A percentile compares a stretch with the other conserved stretches of the same genome.
Evolutionary conservation across 2,113 vertebrate species (phyloP).

Genomic region (Vicugna pacos): DNA sequence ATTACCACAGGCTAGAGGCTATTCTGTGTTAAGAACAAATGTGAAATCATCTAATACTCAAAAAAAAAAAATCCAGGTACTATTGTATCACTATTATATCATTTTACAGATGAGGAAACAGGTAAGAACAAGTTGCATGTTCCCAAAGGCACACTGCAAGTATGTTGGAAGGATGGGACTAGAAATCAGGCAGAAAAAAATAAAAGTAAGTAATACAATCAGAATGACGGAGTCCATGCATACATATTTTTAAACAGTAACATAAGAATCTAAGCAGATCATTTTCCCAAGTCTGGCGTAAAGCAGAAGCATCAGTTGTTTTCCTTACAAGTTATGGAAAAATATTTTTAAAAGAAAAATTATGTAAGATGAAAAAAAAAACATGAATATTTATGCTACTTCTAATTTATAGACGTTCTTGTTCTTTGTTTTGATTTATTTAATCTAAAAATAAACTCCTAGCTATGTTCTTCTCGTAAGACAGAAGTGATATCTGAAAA

Average conservation of each 20-base stretch:
- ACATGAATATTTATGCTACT: conserved; percentile 39
- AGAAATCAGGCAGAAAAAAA: background rate
- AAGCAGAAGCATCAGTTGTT: background rate
- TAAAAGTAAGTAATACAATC: background rate
- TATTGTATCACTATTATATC: background rate
- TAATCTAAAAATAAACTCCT: conserved; percentile 22
- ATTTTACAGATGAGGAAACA: background rate
- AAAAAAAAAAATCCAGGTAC: background rate
- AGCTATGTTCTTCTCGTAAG: background rate
- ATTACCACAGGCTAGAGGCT: background rate
- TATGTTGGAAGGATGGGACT: background rate
- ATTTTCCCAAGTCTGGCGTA: background rate
- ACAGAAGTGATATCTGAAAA: background rate
- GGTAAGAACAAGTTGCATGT: background rate
- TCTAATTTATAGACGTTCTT: conserved; percentile 35
- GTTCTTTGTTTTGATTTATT: conserved; percentile 59
- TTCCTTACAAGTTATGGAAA: background rate
- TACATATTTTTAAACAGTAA: background rate
- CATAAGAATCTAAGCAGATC: background rate
- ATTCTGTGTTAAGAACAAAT: background rate
- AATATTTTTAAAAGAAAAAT: conserved; percentile 39
- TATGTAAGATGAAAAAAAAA: background rate
- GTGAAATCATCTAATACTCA: conserved; percentile 26
- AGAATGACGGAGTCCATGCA: background rate
- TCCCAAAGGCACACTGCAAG: background rate